Base-by-base conservation (phyloP, 2,797 vertebrate species). In the Toxotes lorentzi region DNA sequence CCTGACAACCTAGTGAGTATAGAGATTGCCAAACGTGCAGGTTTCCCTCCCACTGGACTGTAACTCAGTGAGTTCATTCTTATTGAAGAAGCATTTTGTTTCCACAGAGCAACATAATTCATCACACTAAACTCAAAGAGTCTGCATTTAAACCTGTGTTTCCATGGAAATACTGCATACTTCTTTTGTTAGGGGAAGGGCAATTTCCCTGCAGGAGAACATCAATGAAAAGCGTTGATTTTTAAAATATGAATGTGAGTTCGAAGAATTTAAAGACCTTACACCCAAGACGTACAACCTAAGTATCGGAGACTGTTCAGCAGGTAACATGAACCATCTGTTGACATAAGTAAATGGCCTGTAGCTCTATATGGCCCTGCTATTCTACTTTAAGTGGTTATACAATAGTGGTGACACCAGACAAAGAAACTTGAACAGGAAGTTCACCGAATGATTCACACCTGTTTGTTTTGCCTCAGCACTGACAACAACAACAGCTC, bases 381-480 rank as follows among this genome's bases (percentile, higher is more conserved):
- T 40, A 1, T 57, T 76, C 50, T 70, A 30, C 78, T 62, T 54
- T 53, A 65, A 78, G 82, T 78, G 58, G 13, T 76, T n/a, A 21
- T 63, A 69, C 24, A 56, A 80, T 60, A 8, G 66, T 14, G 57
- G 34, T 32, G 65, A 69, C 60, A 59, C 19, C 53, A 1, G 56
- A 58, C 68, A 27, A 64, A 73, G 4, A 58, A 72, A 64, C 48
- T 64, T 2, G 32, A 80, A 77, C 81, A 85, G 86, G 85, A 91
- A 87, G 79, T 83, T 79, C 50, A 11, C 48, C 48, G 3, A 74
- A 85, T 86, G 77, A 85, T 85, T 87, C 79, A 85, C 83, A 82
- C 69, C 67, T 56, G 79, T 81, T 78, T 61, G 72, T 82, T 83
- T 72, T 27, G 43, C 53, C 30, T 59, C 30, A 3, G 81, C 67